Evolutionary conservation across 2,113 vertebrate genomes (phyloP).

Genomic region (Xenopus laevis): DNA sequence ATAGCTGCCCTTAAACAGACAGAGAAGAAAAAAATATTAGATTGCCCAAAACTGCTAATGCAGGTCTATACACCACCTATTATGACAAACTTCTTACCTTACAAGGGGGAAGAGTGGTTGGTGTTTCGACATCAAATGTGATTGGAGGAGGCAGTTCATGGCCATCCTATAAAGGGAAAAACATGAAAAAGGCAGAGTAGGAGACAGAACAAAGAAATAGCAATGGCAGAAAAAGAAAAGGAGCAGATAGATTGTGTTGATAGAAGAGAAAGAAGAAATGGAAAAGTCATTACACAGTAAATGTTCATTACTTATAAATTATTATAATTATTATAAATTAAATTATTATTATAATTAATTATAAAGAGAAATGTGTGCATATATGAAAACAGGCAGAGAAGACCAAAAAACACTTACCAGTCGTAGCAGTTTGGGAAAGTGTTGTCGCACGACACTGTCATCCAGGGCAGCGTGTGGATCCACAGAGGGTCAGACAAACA

Average conservation of each 20-base stretch:
- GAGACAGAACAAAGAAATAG: background rate
- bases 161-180: conserved; percentile 68
- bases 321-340: too few species aligned
- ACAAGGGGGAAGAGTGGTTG: conserved; percentile 75
- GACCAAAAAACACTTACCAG: conserved; percentile 69
- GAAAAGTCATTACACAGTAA: background rate
- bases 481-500: conserved; percentile 33
- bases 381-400: too few species aligned
- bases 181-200: too few species aligned
- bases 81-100: conserved; percentile 63
- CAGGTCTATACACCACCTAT: background rate
- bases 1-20: conserved; percentile 73
- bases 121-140: conserved; percentile 79
- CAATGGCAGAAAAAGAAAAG: background rate
- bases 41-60: background rate
- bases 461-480: conserved; percentile 47
- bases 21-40: background rate
- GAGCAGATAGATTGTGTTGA: background rate
- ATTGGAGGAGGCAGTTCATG: conserved; percentile 84
- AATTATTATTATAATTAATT: too few species aligned
- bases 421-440: conserved; percentile 83
- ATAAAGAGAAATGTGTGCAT: background rate
- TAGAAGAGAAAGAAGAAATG: background rate
- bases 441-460: conserved; percentile 76
- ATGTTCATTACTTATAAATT: too few species aligned